These are phyloP conservation scores for Thunnus albacares DNA, from an alignment of 2,797 vertebrate genomes.

Conservation along the genomic window DNA sequence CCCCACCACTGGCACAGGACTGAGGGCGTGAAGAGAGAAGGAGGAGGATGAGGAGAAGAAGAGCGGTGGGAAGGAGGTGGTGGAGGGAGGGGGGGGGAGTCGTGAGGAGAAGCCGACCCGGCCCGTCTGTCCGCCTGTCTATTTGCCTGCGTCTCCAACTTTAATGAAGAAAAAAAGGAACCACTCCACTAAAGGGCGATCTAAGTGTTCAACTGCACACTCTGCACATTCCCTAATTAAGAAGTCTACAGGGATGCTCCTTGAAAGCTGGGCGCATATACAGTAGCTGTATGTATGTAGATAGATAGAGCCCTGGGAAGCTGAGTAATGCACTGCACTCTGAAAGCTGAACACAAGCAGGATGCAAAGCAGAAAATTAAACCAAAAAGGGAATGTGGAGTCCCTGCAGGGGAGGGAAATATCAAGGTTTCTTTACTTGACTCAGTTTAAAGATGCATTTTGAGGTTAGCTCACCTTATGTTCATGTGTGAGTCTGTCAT, in stretches of 20 bases:
- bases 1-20: slow-evolving; percentile 50
- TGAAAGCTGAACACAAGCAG: slow-evolving; percentile 43
- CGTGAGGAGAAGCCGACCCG: slow-evolving; percentile 8
- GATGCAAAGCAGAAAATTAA: slow-evolving; percentile 68
- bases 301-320: slow-evolving; percentile 67
- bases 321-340: slow-evolving; percentile 59
- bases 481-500: slow-evolving; percentile 9
- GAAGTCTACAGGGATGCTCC: slow-evolving; percentile 77
- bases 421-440: slow-evolving; percentile 47
- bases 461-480: slow-evolving; percentile 42
- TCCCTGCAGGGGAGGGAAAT: slow-evolving; percentile 28
- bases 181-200: slow-evolving; percentile 76
- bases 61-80: background rate
- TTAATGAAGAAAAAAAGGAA: slow-evolving; percentile 76
- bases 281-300: slow-evolving; percentile 65
- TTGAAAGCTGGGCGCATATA: slow-evolving; percentile 70
- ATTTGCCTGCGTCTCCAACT: slow-evolving; percentile 63
- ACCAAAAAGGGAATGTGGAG: slow-evolving; percentile 52
- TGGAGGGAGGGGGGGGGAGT: background rate
- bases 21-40: slow-evolving; percentile 27
- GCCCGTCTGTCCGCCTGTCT: slow-evolving; percentile 51
- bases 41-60: slow-evolving; percentile 14
- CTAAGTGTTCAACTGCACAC: slow-evolving; percentile 79
- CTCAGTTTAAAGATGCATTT: slow-evolving; percentile 49
- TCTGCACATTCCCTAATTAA: slow-evolving; percentile 85